A percentile compares a stretch with the other conserved stretches of the same genome.
These are phyloP conservation scores for Nycticryphes semicollaris DNA, from an alignment of 2,113 vertebrate genomes.

Conservation along the genomic window DNA sequence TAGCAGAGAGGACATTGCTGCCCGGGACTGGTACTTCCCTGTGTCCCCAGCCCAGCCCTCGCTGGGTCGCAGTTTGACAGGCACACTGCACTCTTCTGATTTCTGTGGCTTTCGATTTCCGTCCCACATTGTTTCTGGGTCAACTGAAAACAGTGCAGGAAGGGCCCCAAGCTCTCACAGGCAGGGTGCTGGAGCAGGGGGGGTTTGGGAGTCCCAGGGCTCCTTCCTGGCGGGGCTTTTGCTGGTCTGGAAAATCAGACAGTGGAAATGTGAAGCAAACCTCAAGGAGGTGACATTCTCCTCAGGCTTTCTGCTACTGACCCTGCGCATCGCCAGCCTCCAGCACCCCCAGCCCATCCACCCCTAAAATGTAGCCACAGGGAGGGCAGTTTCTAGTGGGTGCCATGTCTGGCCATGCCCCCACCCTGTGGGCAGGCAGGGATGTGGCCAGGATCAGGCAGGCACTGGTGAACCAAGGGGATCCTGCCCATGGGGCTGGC, in stretches of 20 bases:
- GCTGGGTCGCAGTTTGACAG: rapidly evolving
- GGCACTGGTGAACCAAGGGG: neutral
- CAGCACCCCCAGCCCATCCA: neutral
- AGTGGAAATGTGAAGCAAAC: neutral
- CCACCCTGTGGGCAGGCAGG: neutral
- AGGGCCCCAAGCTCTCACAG: rapidly evolving
- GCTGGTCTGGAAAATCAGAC: neutral
- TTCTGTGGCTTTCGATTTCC: neutral
- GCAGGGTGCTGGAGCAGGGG: neutral
- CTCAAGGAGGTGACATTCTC: neutral
- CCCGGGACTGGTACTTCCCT: rapidly evolving
- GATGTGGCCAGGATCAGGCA: rapidly evolving
- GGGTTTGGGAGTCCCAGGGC: neutral
- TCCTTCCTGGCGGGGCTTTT: neutral
- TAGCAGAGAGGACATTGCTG: neutral
- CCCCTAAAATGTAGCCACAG: rapidly evolving
- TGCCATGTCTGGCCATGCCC: neutral
- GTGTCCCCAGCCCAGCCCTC: rapidly evolving
- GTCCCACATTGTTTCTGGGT: neutral
- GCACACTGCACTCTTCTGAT: rapidly evolving
- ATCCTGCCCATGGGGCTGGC: rapidly evolving
- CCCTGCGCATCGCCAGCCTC: rapidly evolving
- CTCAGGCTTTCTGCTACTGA: neutral
- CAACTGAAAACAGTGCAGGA: neutral
- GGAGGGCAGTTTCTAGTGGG: neutral